These are phyloP conservation scores for Zophobas morio DNA, from an alignment of 1,140 invertebrate genomes.

Conservation along the genomic window DNA sequence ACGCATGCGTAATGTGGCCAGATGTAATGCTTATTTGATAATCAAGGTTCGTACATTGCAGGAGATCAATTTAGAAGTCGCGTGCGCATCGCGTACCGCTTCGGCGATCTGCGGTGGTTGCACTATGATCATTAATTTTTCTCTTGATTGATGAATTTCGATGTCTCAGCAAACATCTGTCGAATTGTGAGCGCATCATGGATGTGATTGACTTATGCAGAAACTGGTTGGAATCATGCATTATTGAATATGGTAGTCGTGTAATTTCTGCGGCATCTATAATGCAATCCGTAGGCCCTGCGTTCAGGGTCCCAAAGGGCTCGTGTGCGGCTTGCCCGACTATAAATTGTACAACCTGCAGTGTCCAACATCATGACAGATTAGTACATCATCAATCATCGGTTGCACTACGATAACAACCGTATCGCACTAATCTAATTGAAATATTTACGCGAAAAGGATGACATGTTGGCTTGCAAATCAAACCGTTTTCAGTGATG, in stretches of 20 bases:
- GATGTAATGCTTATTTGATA: conserved; percentile 22
- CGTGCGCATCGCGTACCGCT: conserved; percentile 14
- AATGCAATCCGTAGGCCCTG: conserved; percentile 41
- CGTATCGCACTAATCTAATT: conserved; percentile 62
- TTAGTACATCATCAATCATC: conserved; percentile 67
- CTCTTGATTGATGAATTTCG: conserved; percentile 21
- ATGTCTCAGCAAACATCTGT: conserved; percentile 21
- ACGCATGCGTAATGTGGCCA: conserved; percentile 18
- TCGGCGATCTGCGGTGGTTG: neutral
- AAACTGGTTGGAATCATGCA: conserved; percentile 35
- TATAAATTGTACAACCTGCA: conserved; percentile 65
- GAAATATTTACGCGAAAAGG: conserved; percentile 60
- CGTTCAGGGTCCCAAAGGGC: conserved; percentile 47
- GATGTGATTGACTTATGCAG: conserved; percentile 23
- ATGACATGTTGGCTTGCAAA: conserved; percentile 28
- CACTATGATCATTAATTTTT: conserved; percentile 35
- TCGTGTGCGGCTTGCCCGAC: conserved; percentile 54
- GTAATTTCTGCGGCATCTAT: conserved; percentile 48
- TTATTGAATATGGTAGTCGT: conserved; percentile 45
- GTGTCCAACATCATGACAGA: conserved; percentile 65
- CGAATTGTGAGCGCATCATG: neutral
- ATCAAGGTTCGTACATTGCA: conserved; percentile 11
- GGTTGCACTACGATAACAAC: conserved; percentile 57
- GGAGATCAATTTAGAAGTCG: conserved; percentile 39
- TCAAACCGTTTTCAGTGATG: conserved; percentile 16